A percentile compares a stretch with the other conserved stretches of the same genome.
Conservation (phyloP, 2,113 vertebrate species). For the Rhynchomys soricoides region DNA sequence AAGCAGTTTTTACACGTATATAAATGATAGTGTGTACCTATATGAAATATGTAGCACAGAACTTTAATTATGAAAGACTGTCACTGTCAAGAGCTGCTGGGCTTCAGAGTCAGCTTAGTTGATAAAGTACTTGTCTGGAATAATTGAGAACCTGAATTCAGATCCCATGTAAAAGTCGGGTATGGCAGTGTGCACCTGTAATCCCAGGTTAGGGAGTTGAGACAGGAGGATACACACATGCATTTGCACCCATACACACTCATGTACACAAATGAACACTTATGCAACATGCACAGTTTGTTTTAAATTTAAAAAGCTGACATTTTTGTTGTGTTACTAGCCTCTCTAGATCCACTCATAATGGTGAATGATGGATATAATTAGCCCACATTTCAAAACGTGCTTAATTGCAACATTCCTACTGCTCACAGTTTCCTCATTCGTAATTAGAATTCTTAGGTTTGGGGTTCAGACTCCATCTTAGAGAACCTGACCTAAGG, state of each 20-base stretch:
- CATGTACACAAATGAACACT: not conserved
- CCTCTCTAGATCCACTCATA: not conserved
- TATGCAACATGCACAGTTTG: not conserved
- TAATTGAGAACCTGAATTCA: not conserved
- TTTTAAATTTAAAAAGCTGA: not conserved
- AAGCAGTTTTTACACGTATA: constrained; percentile 22
- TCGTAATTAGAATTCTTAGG: constrained; percentile 54
- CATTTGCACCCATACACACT: not conserved
- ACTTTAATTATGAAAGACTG: constrained; percentile 4
- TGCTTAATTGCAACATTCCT: constrained; percentile 41
- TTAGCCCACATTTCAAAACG: constrained; percentile 39
- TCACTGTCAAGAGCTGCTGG: not conserved
- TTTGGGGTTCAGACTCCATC: too few relatives aligned
- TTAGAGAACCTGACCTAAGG: too few relatives aligned
- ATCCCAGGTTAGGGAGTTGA: not conserved
- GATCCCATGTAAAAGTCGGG: not conserved
- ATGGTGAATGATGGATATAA: not conserved
- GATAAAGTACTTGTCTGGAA: not conserved
- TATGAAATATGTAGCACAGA: not conserved
- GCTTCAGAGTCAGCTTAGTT: not conserved
- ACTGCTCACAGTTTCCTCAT: constrained; percentile 52
- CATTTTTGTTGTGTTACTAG: not conserved
- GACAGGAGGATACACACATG: not conserved
- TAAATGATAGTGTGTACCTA: not conserved
- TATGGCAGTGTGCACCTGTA: not conserved